Percentiles rank a stretch among this genome's conserved stretches.
Conservation (phyloP, 2,888 invertebrate genomes). For the Meiosimyza platycephala region DNA sequence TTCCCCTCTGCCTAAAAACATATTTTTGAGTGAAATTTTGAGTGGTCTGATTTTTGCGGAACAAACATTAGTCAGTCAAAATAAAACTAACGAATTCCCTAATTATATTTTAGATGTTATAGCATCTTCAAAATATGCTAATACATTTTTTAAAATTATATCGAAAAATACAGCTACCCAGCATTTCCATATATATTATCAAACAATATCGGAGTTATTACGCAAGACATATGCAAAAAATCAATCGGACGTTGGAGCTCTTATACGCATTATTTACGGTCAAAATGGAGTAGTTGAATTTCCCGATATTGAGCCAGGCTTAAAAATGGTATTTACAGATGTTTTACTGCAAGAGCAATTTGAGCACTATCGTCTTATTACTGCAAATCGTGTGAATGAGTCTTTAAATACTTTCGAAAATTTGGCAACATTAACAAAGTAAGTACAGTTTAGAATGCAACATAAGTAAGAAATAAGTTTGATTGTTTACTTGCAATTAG, state of each 20-base stretch:
- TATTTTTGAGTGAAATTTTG: too few relatives aligned
- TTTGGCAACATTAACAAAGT: constrained; percentile 66
- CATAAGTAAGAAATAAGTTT: not conserved
- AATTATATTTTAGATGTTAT: too few relatives aligned
- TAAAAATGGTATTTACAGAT: constrained; percentile 64
- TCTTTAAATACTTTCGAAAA: constrained; percentile 68
- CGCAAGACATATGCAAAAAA: constrained; percentile 57
- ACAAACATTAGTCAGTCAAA: too few relatives aligned
- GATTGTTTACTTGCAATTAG: constrained; percentile 43
- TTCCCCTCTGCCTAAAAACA: too few relatives aligned
- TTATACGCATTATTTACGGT: constrained; percentile 63
- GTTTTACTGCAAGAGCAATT: constrained; percentile 62
- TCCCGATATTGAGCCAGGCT: constrained; percentile 61
- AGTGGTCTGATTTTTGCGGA: too few relatives aligned
- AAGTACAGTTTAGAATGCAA: constrained; percentile 47
- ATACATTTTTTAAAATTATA: too few relatives aligned
- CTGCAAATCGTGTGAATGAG: constrained; percentile 56
- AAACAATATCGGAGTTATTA: constrained; percentile 64
- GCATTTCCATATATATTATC: constrained; percentile 65
- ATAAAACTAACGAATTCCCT: too few relatives aligned
- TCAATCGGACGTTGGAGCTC: constrained; percentile 60
- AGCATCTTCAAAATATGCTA: too few relatives aligned
- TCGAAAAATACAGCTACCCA: constrained; percentile 57
- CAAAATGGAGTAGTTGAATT: constrained; percentile 62
- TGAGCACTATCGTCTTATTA: constrained; percentile 53